Percentiles rank a stretch among this genome's conserved stretches.
Evolutionary conservation across 2,888 invertebrate species (phyloP).

Genomic region (Apamea monoglypha): DNA sequence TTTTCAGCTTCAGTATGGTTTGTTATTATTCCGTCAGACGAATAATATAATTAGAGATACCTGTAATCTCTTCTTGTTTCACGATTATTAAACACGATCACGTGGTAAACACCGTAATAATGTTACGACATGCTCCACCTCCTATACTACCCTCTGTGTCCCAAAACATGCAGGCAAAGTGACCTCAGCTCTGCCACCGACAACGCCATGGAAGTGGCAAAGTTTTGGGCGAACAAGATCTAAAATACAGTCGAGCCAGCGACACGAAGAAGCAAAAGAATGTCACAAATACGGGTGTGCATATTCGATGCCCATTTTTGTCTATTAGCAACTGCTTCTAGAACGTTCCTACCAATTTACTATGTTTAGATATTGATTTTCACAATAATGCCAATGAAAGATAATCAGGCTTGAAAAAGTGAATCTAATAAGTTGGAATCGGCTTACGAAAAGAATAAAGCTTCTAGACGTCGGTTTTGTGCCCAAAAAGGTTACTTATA

Average conservation of each 20-base stretch:
- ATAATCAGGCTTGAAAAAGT: not conserved
- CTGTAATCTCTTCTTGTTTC: not conserved
- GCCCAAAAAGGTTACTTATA: not conserved
- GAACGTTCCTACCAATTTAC: not conserved
- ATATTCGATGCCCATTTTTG: not conserved
- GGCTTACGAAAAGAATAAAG: not conserved
- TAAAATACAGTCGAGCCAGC: too few species aligned
- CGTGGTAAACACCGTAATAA: not conserved
- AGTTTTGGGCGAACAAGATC: too few species aligned
- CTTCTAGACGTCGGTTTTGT: not conserved
- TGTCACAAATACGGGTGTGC: not conserved
- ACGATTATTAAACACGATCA: not conserved
- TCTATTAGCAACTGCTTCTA: not conserved
- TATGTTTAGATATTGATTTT: not conserved
- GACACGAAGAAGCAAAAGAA: too few species aligned
- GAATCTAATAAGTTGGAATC: not conserved
- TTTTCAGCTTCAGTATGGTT: not conserved
- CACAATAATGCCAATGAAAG: not conserved
- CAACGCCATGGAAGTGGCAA: too few species aligned
- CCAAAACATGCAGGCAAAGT: too few species aligned
- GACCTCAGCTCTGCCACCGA: too few species aligned
- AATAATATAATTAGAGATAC: not conserved
- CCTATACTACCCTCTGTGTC: too few species aligned
- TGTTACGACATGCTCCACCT: not conserved
- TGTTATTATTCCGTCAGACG: slow-evolving; percentile 1